Base-by-base conservation (phyloP, 2,888 invertebrate species). In the Eilema caniola region DNA sequence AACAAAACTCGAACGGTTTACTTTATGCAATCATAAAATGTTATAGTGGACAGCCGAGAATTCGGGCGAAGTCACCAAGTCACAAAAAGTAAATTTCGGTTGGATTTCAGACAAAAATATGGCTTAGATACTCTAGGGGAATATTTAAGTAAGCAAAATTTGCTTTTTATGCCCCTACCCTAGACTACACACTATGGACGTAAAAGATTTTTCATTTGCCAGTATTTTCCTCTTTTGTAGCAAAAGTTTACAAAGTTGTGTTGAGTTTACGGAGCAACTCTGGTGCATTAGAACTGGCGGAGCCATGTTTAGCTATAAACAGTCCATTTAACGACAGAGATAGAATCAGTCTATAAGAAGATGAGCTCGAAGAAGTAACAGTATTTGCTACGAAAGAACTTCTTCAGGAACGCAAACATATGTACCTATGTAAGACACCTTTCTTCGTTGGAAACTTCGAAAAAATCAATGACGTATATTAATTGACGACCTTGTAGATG, bases 1-100 rank as follows among this genome's bases (percentile, higher is more conserved):
- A 79, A 75, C 68, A 74, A 76, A 79, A 79, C 75, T 66, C 70
- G 71, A 61, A 63, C 75, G 74, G 77, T 77, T 77, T 81, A 75
- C 74, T 81, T 81, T 79, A 81, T 77, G 75, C 75, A 79, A 75
- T 66, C 79, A 75, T 81, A 81, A 81, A 81, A 76, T 75, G 72
- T 81, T 81, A 79, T 77, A 74, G 70, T 75, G 81, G 80, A 74
- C 77, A 75, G 73, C 78, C 67, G 63, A 72, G 73, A 37, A 74
- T 78, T 79, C 69, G 77, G 71, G 66, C 65, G 81, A 76, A 78
- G 78, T 78, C 81, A 67, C 77, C 69, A 68, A 47, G 59, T 66
- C 59, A 59, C 59, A 56, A 61, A 70, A 70, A 67, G 63, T 67
- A 67, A 56, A 64, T 47, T 60, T 60, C 37, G 63, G 63, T 67